Evolutionary conservation across 2,888 invertebrate species (phyloP).

Genomic region (Xestoiulus laeticollis): DNA sequence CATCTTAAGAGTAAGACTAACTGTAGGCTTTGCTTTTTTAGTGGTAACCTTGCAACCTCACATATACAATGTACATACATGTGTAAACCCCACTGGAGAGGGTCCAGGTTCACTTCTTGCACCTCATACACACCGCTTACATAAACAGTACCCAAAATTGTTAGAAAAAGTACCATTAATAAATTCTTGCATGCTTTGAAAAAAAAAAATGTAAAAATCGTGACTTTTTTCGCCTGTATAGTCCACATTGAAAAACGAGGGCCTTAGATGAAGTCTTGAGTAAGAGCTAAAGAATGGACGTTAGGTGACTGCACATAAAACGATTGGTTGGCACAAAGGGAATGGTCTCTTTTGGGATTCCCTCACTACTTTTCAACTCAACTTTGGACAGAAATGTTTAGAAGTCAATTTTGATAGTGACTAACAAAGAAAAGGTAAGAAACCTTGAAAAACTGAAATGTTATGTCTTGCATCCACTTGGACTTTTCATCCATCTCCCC

Average conservation of each 20-base stretch:
- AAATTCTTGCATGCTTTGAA: neutral
- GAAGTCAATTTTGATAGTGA: slow-evolving; percentile 5
- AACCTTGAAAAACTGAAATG: slow-evolving; percentile 33
- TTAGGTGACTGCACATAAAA: slow-evolving; percentile 6
- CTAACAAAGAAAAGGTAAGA: neutral
- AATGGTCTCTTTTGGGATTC: slow-evolving; percentile 12
- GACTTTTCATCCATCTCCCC: slow-evolving; percentile 13
- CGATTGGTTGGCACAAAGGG: neutral
- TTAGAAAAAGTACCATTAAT: slow-evolving; percentile 34
- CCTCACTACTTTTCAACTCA: neutral
- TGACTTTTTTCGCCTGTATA: slow-evolving; percentile 20
- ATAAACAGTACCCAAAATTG: slow-evolving; percentile 27
- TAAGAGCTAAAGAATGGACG: neutral
- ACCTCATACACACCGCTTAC: neutral
- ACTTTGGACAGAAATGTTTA: slow-evolving; percentile 37
- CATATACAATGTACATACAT: too few species aligned
- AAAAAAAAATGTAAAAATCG: neutral
- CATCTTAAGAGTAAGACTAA: too few species aligned
- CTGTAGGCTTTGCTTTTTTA: too few species aligned
- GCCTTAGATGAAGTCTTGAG: neutral
- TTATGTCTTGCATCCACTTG: slow-evolving; percentile 2
- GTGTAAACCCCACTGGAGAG: neutral
- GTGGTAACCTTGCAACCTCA: neutral
- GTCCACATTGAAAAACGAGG: slow-evolving; percentile 15
- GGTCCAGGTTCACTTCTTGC: neutral